Evolutionary conservation across 2,888 invertebrate species (phyloP), one percentile per base, ranked within the genome.

Genomic region (Mimas tiliae): DNA sequence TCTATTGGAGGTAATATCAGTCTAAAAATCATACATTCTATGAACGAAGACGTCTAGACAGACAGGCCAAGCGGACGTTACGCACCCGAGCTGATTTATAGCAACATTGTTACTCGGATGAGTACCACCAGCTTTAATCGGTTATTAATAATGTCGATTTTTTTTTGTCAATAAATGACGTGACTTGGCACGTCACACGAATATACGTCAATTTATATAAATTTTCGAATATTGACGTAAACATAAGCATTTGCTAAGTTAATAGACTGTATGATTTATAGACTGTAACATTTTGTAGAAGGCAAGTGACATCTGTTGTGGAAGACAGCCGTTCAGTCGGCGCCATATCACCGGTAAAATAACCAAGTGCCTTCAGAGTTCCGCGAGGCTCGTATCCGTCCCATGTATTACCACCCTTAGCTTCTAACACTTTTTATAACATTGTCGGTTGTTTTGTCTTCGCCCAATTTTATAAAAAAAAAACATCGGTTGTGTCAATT

Each of bases 331-430:
- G 53, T 33, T 52, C 33, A 27, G 21, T 6, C 52, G 52, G 33
- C 27, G 33, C 33, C 42, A 58, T 58, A 58, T 42, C 58, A 42
- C 42, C 38, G 58, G 42, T 58, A 19, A 42, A 1, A 45, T 9
- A 14, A 45, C 45, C 6, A 42, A 58, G 58, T 58, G 58, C 58
- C 58, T 58, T 58, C 42, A 58, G 58, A 58, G 58, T 58, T 58
- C 58, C 58, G 58, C 38, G 12, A 19, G 42, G 12, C n/a, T 58
- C 58, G 11, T 42, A 58, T 58, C 58, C 58, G 58, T 58, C 58
- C 58, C 42, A 19, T 55, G 6, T 19, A 58, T 42, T 34, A 38
- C 42, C 58, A 38, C 42, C 38, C 58, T 58, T 38, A 38, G 16
- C 58, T 58, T 42, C 19, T 58, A 58, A 19, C 9, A 19, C 50